Evolutionary conservation across 92 coral and sea anemone genomes (phyloP), one percentile per base, ranked within the genome.

Genomic region (Desmophyllum pertusum): DNA sequence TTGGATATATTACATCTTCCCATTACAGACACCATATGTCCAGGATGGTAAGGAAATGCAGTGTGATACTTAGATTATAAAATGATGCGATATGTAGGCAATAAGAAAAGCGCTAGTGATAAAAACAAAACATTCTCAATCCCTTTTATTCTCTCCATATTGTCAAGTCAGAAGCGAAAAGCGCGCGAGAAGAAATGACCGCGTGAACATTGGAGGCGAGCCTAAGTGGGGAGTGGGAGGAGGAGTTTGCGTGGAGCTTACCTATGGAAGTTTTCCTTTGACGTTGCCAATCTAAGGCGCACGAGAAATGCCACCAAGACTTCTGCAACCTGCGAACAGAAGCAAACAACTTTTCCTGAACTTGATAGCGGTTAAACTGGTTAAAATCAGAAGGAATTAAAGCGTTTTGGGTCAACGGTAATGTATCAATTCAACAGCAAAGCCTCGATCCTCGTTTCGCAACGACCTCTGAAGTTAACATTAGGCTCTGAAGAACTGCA

Each of bases 241-340:
- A 1, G 0, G 41, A 66, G 41, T 19, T 11, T 30, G 5, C 23
- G 13, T 35, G 5, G 5, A 11, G 55, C 74, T 79, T 33, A 94
- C 98, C 98, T 89, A 36, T 62, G 89, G 55, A 92, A 94, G 35
- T 66, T 66, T 40, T 87, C 90, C 79, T 89, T 92, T 65, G 87
- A 79, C 33, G 88, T 81, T 50, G 94, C 92, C 30, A 96, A 81
- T 87, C 86, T 94, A 59, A 85, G 90, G n/a, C 98, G 91, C 38
- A 88, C n/a, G 38, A 96, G 88, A 52, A 90, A 96, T 40, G 89
- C 42, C 27, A 79, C 93, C 41, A 96, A 52, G 27, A 96, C 91
- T 84, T 96, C 98, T 23, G 98, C 98, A 51, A 96, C 98, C 98
- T 95, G 90, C 68, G 38, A 25, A 42, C 7, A 81, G 79, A 53